Evolutionary conservation across 2,888 invertebrate genomes (phyloP).

Genomic region (Eueremaeus valkanovi): DNA sequence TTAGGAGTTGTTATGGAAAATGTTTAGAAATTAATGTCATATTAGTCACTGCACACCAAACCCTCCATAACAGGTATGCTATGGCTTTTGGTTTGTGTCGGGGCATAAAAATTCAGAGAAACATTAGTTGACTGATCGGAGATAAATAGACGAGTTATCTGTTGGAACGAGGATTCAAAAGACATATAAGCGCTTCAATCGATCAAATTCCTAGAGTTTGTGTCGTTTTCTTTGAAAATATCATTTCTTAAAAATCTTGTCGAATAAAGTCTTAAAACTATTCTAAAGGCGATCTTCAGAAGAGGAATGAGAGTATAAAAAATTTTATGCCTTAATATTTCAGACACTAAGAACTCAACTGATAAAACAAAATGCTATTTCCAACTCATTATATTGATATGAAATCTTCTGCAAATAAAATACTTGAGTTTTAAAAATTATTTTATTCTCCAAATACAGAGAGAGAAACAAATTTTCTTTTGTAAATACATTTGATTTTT

Average conservation of each 20-base stretch:
- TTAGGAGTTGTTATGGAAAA: neutral
- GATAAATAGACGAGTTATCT: slow-evolving; percentile 7
- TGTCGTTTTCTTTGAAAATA: neutral
- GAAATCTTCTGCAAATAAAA: neutral
- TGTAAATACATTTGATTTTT: neutral
- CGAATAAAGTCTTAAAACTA: neutral
- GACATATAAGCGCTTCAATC: neutral
- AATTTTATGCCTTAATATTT: too few relatives aligned
- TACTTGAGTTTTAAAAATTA: neutral
- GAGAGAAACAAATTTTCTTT: neutral
- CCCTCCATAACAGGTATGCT: neutral
- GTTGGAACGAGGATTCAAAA: neutral
- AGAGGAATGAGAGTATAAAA: too few relatives aligned
- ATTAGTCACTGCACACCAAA: neutral
- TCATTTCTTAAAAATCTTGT: neutral
- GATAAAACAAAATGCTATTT: neutral
- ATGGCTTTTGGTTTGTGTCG: neutral
- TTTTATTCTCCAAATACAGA: neutral
- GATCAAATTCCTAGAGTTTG: neutral
- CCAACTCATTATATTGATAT: neutral
- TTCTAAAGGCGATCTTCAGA: neutral
- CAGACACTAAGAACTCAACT: neutral
- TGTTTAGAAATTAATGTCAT: neutral
- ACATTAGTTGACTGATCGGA: neutral
- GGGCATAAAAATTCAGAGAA: neutral